Evolutionary conservation across 2,888 invertebrate genomes (phyloP), one percentile per base, ranked within the genome.

Genomic region (Caenorhabditis sp.): DNA sequence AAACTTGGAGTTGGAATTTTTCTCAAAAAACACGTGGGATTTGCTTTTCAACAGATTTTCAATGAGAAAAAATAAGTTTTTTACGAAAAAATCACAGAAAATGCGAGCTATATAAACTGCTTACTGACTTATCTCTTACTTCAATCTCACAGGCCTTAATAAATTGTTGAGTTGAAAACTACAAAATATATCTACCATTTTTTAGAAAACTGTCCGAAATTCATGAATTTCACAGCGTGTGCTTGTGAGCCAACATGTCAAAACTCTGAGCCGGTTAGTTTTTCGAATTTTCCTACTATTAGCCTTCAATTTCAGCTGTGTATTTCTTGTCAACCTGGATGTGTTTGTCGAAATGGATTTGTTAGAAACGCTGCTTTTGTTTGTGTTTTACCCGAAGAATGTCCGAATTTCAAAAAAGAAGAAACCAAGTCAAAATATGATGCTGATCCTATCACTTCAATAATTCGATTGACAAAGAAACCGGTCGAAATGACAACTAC

Each of bases 281-380:
- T 8, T 57, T 43, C 1, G 3, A 25, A 31, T 10, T 31, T 36
- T 4, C 20, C 17, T 20, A 12, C n/a, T 20, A n/a, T 21, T 0
- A 12, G 0, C 1, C 20, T 52, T n/a, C n/a, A 17, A 21, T 31
- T 57, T 17, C 59, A 66, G 70, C 54, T 56, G 1, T 70, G 70
- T 56, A 63, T 63, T 21, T 20, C 54, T 59, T 71, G 71, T n/a
- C 4, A 59, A 31, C 49, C 63, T 1, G 31, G 62, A 43, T 71
- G 71, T 21, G 63, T 63, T 12, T 71, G 71, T 36, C 59, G 57
- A 21, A 20, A 17, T 10, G 67, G 67, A 56, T 71, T 67, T 43
- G 60, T 67, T 17, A 38, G 57, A 57, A 59, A 63, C 31, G 50
- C 12, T 2, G 14, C 8, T 7, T 43, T n/a, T n/a, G 1, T 8